Percentiles rank a stretch among this genome's conserved stretches.
These are phyloP conservation scores for Natator depressus DNA, from an alignment of 2,113 vertebrate genomes.

Conservation along the genomic window DNA sequence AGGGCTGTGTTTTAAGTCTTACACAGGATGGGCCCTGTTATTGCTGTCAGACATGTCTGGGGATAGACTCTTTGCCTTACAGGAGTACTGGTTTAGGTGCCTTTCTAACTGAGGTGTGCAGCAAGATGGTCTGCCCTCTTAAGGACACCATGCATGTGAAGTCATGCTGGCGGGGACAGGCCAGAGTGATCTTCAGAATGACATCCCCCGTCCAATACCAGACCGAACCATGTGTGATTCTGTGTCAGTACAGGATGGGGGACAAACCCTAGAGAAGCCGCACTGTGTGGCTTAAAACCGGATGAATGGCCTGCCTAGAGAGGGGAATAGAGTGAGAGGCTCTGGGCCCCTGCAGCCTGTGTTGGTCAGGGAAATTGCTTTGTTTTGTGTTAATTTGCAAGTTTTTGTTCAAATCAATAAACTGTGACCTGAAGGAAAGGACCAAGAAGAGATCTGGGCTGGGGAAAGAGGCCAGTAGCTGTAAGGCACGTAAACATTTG, in stretches of 20 bases:
- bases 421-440: background rate
- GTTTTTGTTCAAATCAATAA: background rate
- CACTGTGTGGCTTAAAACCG: background rate
- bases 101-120: background rate
- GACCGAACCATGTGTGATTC: background rate
- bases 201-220: background rate
- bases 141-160: background rate
- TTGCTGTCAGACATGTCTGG: accelerated
- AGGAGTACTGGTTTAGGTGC: background rate
- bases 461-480: background rate
- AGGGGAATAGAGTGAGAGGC: background rate
- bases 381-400: background rate
- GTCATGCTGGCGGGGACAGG: background rate
- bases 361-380: background rate
- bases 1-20: background rate
- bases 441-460: background rate
- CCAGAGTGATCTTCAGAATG: background rate
- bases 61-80: background rate
- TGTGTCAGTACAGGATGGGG: background rate
- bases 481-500: background rate
- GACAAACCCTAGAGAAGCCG: background rate
- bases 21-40: background rate
- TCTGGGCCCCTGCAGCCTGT: background rate
- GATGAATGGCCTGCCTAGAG: background rate
- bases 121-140: background rate